Evolutionary conservation across 2,113 vertebrate genomes (phyloP), one percentile per base, ranked within the genome.

Genomic region (Thalassarche chlororhynchos): DNA sequence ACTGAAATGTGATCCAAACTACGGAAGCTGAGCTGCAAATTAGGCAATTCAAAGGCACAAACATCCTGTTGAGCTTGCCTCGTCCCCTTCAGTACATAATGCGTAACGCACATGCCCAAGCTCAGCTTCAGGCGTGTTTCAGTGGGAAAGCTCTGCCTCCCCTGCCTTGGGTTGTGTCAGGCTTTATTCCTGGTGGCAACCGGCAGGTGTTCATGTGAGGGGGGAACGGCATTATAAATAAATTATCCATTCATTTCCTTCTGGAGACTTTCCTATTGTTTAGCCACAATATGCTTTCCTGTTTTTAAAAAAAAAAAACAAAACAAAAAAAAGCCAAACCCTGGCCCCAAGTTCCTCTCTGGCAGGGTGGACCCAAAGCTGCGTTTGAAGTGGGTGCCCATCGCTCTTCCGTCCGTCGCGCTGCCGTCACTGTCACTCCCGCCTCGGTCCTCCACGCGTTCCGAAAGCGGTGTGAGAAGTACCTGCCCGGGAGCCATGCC

Each of bases 221-320:
- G 77, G 77, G 64, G 88, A 51, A 52, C 15, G 2, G 61, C 4
- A 14, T 93, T 97, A 92, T 97, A 97, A 97, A 97, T 97, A 96
- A 95, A 88, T 93, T 65, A 94, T 96, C 81, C 92, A 4, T 96
- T 95, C 90, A 84, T 97, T 97, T 97, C 97, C 95, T 94, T 92
- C 72, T 64, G 81, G 42, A 89, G 92, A 90, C 23, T 97, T 98
- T 88, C 93, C 97, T 97, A 97, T 97, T 98, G 97, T 98, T 96
- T 74, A 82, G 74, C n/a, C 75, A 95, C 94, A 97, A 95, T 92
- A 82, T 61, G 81, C 69, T 95, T 97, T 97, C 97, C 97, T 97
- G 97, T 92, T 90, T 74, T 90, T n/a, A 46, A 80, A 81, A 91
- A 84, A 62, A 32, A 21, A 51, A 90, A 87, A 47, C 57, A 65